These are phyloP conservation scores for Zoanthus solanderi DNA, from an alignment of 92 coral and sea anemone species.

Conservation along the genomic window DNA sequence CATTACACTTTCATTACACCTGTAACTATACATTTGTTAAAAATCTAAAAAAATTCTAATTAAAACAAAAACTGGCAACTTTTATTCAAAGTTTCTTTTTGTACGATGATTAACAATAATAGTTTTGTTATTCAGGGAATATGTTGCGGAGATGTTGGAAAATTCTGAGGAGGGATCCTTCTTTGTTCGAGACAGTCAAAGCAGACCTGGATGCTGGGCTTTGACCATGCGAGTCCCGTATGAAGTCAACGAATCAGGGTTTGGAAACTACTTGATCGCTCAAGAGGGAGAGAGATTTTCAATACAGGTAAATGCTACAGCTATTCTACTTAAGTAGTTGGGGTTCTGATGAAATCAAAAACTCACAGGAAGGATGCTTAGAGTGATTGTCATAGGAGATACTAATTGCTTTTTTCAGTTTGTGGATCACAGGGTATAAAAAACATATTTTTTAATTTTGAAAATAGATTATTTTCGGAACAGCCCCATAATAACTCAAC, in stretches of 20 bases:
- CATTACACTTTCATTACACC: too few relatives aligned
- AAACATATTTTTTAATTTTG: too few relatives aligned
- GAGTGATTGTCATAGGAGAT: too few relatives aligned
- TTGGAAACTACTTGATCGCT: constrained; percentile 85
- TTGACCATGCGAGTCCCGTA: constrained; percentile 86
- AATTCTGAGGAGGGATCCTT: constrained; percentile 92
- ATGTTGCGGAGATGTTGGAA: constrained; percentile 87
- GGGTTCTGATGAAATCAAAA: background rate
- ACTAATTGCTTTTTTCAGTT: too few relatives aligned
- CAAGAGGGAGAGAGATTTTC: constrained; percentile 78
- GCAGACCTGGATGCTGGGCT: constrained; percentile 90
- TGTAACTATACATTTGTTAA: too few relatives aligned
- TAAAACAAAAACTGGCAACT: too few relatives aligned
- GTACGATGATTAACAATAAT: too few relatives aligned
- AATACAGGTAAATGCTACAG: constrained; percentile 86
- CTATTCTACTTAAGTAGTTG: background rate
- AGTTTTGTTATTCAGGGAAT: constrained; percentile 66
- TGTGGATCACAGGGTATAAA: too few relatives aligned
- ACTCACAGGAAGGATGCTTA: background rate
- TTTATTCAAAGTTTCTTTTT: too few relatives aligned
- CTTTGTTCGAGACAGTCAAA: constrained; percentile 98
- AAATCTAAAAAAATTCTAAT: too few relatives aligned
- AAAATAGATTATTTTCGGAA: too few relatives aligned
- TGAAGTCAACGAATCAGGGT: constrained; percentile 78
- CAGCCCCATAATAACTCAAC: too few relatives aligned